Evolutionary conservation across 2,113 vertebrate genomes (phyloP).

Genomic region (Raja brachyura): DNA sequence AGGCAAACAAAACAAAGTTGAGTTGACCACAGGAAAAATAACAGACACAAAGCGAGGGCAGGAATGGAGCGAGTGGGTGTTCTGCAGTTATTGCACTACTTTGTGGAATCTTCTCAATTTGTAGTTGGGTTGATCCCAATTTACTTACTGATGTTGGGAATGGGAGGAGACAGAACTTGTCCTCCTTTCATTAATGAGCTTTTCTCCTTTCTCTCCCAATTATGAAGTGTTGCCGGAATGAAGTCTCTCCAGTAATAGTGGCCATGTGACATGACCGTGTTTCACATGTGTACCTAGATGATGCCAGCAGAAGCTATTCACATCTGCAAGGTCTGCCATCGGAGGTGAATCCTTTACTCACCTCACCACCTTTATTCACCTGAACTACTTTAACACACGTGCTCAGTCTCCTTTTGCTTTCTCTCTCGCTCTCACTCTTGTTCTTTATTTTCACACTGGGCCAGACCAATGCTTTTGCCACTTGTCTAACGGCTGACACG

Average conservation of each 20-base stretch:
- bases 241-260: not conserved
- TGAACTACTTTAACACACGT: not conserved
- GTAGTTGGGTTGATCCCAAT: not conserved
- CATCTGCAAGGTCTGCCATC: not conserved
- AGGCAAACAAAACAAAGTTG: not conserved
- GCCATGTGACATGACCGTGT: not conserved
- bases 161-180: not conserved
- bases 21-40: conserved; percentile 13
- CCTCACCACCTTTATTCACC: not conserved
- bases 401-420: not conserved
- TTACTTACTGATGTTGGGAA: not conserved
- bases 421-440: not conserved
- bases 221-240: not conserved
- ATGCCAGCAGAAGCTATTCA: not conserved
- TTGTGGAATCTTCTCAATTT: not conserved
- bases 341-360: not conserved
- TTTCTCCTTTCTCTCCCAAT: not conserved
- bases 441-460: not conserved
- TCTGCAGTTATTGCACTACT: not conserved
- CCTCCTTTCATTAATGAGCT: not conserved
- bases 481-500: not conserved
- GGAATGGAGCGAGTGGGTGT: not conserved
- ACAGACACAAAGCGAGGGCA: not conserved
- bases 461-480: not conserved
- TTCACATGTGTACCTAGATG: not conserved